Percentiles rank a stretch among this genome's conserved stretches.
Conservation (phyloP, 2,113 vertebrate species). For the Eudyptes chrysolophus region DNA sequence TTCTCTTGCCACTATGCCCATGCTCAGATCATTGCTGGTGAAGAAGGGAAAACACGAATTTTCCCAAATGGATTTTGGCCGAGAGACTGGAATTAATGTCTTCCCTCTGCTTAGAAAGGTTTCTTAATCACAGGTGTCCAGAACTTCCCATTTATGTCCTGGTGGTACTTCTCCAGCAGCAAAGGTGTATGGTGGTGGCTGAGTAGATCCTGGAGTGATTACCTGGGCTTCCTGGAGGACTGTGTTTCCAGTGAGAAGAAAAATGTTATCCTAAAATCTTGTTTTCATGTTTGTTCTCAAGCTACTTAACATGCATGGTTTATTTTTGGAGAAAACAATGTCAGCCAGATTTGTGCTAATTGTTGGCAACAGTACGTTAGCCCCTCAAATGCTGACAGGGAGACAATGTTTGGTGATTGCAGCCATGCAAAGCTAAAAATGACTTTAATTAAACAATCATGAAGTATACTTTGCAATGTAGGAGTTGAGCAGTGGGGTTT, state of each 20-base stretch:
- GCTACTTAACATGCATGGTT: slow-evolving; percentile 66
- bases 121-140: background rate
- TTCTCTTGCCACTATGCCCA: background rate
- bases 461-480: background rate
- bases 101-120: background rate
- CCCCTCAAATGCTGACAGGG: slow-evolving; percentile 64
- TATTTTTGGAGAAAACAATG: slow-evolving; percentile 72
- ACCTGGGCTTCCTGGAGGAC: background rate
- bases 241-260: background rate
- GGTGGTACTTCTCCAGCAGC: background rate
- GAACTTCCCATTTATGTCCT: background rate
- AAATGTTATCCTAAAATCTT: slow-evolving; percentile 46
- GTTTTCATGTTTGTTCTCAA: slow-evolving; percentile 54
- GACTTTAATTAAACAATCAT: slow-evolving; percentile 65
- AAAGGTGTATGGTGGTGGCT: background rate
- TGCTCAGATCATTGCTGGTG: background rate
- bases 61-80: background rate
- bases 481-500: slow-evolving; percentile 22
- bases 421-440: slow-evolving; percentile 60
- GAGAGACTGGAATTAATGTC: background rate
- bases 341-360: slow-evolving; percentile 71
- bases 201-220: background rate
- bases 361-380: slow-evolving; percentile 62
- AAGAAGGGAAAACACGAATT: background rate
- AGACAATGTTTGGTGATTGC: slow-evolving; percentile 73